Evolutionary conservation across 2,888 invertebrate species (phyloP), one percentile per base, ranked within the genome.

Genomic region (Esperia sulphurella): DNA sequence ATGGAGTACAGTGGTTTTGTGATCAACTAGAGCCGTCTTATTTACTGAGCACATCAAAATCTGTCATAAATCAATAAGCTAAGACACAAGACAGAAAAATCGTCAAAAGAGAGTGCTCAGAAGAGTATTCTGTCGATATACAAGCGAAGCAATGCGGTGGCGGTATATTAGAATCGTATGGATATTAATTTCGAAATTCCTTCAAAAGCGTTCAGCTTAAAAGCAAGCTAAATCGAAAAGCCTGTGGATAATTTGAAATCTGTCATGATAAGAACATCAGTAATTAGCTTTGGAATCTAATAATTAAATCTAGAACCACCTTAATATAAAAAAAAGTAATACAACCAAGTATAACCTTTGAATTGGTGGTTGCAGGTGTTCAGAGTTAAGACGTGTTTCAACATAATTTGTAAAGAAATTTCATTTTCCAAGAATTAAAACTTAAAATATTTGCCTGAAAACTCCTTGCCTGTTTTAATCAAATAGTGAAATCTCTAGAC

Each of bases 221-320:
- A 43, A 43, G 40, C 49, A 43, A 46, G 46, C 50, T 46, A 40
- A 43, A 43, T 46, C 40, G 45, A 21, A 51, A 59, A 61, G 58
- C 56, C 52, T 56, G 54, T 57, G 55, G 9, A 53, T 14, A 39
- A 39, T 44, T 41, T 48, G 40, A 44, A 40, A 71, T 65, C 53
- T 58, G 57, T 48, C 46, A 43, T 71, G 77, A 71, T 72, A 75
- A 72, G 68, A 80, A 76, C 72, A 80, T 78, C 61, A 63, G 60
- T 58, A n/a, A 21, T 21, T 21, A 2, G 3, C 21, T 3, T 21
- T 21, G 21, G 21, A 21, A 21, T 21, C 21, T 21, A n/a, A n/a
- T n/a, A n/a, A n/a, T n/a, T 21, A 21, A 21, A 21, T n/a, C n/a
- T n/a, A n/a, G n/a, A n/a, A n/a, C n/a, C n/a, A n/a, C n/a, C n/a